Base-by-base conservation (phyloP, 2,888 invertebrate genomes). In the Eupithecia subumbrata region DNA sequence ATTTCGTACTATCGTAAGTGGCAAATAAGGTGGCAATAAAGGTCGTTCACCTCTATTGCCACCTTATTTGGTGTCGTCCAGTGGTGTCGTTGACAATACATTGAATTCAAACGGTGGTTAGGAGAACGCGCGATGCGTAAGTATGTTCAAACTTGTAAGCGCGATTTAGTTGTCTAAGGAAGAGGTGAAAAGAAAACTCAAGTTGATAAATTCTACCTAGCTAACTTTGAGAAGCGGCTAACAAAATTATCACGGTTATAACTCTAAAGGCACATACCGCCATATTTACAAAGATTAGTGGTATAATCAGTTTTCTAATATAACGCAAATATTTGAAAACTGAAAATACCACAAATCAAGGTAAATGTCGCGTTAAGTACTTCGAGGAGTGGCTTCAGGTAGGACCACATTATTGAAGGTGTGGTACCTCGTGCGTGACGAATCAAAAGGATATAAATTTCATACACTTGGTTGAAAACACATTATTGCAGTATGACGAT, bases 141-240 rank as follows among this genome's bases (percentile, higher is more conserved):
- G 64, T 64, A 64, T 64, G 64, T 64, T 64, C 18, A 64, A 64
- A 64, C 64, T 64, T 64, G 64, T 64, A 64, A 64, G 64, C 64
- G 64, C 64, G 64, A 34, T 34, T 34, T 64, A 64, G 18, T 18
- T 34, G 8, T 64, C 34, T 25, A 64, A 14, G 16, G 12, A 18
- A 34, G 22, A 64, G 30, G 64, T 64, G 52, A 22, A 60, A 60
- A 60, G 52, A 22, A 60, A 60, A 60, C 25, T 22, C 52, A n/a
- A 22, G 56, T 22, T 11, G 11, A 56, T 22, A 11, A 11, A 56
- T 22, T 22, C 52, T 22, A 56, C 11, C 11, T 56, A 11, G 11
- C 52, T 22, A 60, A 60, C 25, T 25, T n/a, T 52, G 18, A 52
- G 9, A 52, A 52, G 52, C 52, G n/a, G 52, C 9, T 9, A n/a